A percentile compares a stretch with the other conserved stretches of the same genome.
Evolutionary conservation across 2,113 vertebrate species (phyloP).

Genomic region (Empidonax alnorum): DNA sequence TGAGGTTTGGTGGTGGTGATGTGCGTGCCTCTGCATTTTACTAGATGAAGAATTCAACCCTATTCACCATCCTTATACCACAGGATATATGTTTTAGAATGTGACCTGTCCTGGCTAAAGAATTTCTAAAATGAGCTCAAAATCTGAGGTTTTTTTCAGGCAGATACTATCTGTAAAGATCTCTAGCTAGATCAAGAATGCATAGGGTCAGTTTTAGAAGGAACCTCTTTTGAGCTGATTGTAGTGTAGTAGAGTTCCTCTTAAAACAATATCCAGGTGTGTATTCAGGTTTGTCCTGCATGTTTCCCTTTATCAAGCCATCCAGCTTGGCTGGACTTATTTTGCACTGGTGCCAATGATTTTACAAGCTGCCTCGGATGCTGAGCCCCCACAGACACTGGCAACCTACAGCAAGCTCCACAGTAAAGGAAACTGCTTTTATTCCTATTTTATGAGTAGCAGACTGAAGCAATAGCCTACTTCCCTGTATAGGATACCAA

Average conservation of each 20-base stretch:
- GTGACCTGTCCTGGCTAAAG: background rate
- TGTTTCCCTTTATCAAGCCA: background rate
- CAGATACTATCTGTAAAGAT: background rate
- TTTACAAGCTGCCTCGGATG: background rate
- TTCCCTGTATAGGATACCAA: background rate
- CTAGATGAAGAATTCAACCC: background rate
- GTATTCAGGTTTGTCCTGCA: background rate
- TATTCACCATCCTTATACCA: background rate
- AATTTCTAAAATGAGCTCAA: background rate
- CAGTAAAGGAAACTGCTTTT: background rate
- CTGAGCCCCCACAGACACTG: background rate
- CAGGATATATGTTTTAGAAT: background rate
- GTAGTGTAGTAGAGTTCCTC: background rate
- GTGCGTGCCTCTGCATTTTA: background rate
- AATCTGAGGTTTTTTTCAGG: background rate
- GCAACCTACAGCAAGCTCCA: background rate
- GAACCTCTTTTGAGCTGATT: background rate
- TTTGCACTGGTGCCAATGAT: background rate
- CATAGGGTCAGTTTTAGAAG: background rate
- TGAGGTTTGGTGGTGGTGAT: background rate
- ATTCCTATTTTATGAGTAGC: background rate
- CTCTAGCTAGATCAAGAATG: background rate
- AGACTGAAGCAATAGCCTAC: background rate
- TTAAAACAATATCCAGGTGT: background rate
- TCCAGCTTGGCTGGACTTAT: background rate